Percentiles rank a stretch among this genome's conserved stretches.
phyloP scores from a whole-genome alignment of 2,113 vertebrate genomes.

The Papio anubis region DNA sequence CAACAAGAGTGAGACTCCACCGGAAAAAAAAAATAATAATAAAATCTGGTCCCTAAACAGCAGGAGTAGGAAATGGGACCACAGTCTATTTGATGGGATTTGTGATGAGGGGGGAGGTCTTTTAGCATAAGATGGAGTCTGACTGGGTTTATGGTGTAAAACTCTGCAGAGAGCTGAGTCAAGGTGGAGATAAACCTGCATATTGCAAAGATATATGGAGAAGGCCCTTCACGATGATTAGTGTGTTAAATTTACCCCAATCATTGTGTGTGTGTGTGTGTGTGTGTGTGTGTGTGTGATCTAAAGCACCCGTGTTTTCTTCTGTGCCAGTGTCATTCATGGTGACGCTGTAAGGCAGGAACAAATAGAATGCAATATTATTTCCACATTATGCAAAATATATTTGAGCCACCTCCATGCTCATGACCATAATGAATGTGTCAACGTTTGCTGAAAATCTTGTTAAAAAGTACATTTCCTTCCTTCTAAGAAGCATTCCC shows the following conservation, averaged over 20 bases:
- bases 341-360: background rate
- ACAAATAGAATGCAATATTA: background rate
- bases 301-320: background rate
- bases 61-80: too few species aligned
- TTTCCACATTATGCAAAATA: constrained; percentile 60
- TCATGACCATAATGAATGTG: constrained; percentile 65
- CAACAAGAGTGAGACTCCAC: too few species aligned
- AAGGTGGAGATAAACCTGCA: background rate
- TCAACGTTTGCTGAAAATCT: constrained; percentile 70
- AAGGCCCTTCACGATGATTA: background rate
- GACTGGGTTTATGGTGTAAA: background rate
- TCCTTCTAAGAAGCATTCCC: constrained; percentile 67
- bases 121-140: background rate
- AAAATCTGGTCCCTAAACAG: accelerated
- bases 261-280: too few species aligned
- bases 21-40: too few species aligned
- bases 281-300: background rate
- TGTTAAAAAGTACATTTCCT: constrained; percentile 69
- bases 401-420: constrained; percentile 39
- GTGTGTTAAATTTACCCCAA: background rate
- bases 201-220: background rate
- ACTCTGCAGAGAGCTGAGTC: background rate
- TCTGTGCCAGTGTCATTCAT: background rate
- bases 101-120: accelerated
- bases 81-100: background rate